Conservation (phyloP, 2,113 vertebrate species). For the Chlamydotis undulata region DNA sequence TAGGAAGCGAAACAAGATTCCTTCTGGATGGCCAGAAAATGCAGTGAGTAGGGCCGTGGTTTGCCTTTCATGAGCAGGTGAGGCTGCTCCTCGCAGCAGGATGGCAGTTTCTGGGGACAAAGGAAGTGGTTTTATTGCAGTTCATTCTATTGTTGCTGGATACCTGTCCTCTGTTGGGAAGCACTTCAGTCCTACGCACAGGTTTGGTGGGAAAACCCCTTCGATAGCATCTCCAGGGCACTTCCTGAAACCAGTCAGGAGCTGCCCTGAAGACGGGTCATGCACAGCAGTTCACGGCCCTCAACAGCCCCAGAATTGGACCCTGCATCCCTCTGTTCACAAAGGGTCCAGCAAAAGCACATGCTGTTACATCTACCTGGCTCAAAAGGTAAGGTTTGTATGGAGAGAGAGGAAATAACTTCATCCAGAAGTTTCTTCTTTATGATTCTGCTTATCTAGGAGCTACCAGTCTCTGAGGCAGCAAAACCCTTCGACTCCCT, state of each 20-base stretch:
- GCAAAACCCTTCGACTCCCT: background rate
- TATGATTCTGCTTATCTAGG: accelerated
- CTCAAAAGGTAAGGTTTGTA: background rate
- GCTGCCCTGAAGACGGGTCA: background rate
- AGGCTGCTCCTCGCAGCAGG: background rate
- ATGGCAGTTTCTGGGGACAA: background rate
- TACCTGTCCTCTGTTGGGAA: background rate
- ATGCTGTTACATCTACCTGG: background rate
- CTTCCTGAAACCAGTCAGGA: background rate
- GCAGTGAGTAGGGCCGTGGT: accelerated
- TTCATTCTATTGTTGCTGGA: background rate
- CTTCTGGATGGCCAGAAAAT: background rate
- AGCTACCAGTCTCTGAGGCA: background rate
- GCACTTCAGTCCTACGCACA: accelerated
- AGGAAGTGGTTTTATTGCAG: accelerated
- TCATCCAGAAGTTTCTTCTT: background rate
- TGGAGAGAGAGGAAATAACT: background rate
- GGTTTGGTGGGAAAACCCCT: background rate
- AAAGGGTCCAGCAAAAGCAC: background rate
- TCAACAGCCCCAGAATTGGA: background rate
- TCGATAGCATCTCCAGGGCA: background rate
- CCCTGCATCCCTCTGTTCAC: background rate
- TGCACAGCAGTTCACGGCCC: background rate
- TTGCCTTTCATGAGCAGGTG: accelerated
- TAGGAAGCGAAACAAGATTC: background rate